Evolutionary conservation across 1,140 invertebrate species (phyloP), one percentile per base, ranked within the genome.

Genomic region (Adoxophyes honmai): DNA sequence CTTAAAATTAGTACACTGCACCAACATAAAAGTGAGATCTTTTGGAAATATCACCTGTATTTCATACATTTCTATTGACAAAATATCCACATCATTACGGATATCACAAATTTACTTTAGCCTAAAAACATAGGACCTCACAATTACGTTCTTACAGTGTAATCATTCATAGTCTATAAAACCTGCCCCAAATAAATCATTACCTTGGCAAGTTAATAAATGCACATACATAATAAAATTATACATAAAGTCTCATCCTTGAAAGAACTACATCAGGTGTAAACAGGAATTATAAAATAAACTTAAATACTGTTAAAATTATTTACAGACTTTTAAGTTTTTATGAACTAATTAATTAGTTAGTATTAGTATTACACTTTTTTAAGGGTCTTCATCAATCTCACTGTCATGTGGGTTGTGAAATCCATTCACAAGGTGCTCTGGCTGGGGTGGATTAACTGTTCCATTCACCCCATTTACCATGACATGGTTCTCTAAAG

Each of bases 11-110:
- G 62, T 55, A 37, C 64, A 75, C 74, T 76, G 72, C 66, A 67
- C 53, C 52, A 78, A 85, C 68, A 83, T 87, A 84, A 85, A 74
- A 77, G 81, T 82, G 84, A 87, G 84, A 85, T 83, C 80, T 70
- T 51, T 63, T 57, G 59, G 55, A 63, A 68, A 69, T 60, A 62
- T 55, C 60, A 62, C 55, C 39, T 64, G 65, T 55, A 64, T 48
- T 18, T 48, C 42, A 48, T 18, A 16, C 11, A 21, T 48, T 48
- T 48, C 18, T 5, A 21, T 18, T 60, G 53, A 70, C 44, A 78
- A 74, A 73, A 82, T 76, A 81, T 83, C 74, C 68, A 70, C 61
- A 68, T 48, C 42, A 48, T 48, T 21, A 44, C 54, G 66, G 71
- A 77, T 69, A 84, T 82, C 79, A 86, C 73, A 81, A 73, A 73